phyloP scores from a whole-genome alignment of 1,140 invertebrate genomes.

The Macrobrachium nipponense region DNA sequence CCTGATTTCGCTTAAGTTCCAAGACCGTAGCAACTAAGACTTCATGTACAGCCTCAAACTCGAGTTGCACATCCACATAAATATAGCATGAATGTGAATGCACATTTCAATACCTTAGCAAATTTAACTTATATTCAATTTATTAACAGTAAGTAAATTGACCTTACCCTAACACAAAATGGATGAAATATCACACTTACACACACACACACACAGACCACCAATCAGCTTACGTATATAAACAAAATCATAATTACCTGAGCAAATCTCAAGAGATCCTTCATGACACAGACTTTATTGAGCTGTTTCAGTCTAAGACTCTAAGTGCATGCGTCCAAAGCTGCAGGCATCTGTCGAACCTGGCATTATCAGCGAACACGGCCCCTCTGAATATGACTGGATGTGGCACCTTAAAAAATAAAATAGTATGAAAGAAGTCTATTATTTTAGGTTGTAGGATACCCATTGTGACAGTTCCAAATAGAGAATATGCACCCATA shows the following conservation, averaged over 20 bases:
- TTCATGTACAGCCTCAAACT: slow-evolving; percentile 74
- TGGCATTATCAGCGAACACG: slow-evolving; percentile 89
- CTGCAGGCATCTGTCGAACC: slow-evolving; percentile 89
- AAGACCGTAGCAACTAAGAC: slow-evolving; percentile 81
- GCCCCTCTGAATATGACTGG: slow-evolving; percentile 92
- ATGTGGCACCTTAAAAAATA: slow-evolving; percentile 76
- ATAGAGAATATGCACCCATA: too few relatives aligned
- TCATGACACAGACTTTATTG: slow-evolving; percentile 82
- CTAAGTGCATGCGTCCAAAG: slow-evolving; percentile 92
- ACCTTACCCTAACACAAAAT: not conserved
- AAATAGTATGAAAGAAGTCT: too few relatives aligned
- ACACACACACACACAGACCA: not conserved
- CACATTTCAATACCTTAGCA: not conserved
- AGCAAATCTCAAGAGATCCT: slow-evolving; percentile 89
- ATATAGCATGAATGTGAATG: not conserved
- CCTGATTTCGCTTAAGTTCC: slow-evolving; percentile 80
- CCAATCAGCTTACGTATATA: not conserved
- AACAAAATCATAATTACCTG: slow-evolving; percentile 72
- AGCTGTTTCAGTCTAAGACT: slow-evolving; percentile 81
- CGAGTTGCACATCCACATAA: slow-evolving; percentile 77
- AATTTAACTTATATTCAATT: not conserved
- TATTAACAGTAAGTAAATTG: not conserved
- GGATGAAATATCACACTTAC: not conserved
- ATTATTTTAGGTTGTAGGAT: too few relatives aligned
- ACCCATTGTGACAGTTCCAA: too few relatives aligned